Percentiles rank a stretch among this genome's conserved stretches.
phyloP scores from a whole-genome alignment of 92 coral and sea anemone genomes.

The Scolanthus callimorphus region DNA sequence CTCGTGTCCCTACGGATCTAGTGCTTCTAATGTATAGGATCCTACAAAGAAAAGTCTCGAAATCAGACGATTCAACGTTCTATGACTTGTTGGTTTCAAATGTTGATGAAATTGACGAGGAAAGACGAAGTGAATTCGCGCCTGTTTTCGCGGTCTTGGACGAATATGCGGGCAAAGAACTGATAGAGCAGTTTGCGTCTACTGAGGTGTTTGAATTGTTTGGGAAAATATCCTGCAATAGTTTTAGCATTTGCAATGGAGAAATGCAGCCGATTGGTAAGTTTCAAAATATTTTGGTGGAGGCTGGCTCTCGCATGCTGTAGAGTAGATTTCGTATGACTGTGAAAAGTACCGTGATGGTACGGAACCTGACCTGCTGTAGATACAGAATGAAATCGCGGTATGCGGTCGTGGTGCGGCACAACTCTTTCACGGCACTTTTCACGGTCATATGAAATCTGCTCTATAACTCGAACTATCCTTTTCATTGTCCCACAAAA shows the following conservation, averaged over 20 bases:
- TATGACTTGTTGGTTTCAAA: conserved; percentile 65
- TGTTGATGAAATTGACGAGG: conserved; percentile 36
- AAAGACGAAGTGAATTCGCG: conserved; percentile 64
- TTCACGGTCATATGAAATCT: too few relatives aligned
- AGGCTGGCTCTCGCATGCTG: too few relatives aligned
- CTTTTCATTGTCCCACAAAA: too few relatives aligned
- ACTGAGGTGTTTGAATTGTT: conserved; percentile 66
- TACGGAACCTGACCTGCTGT: too few relatives aligned
- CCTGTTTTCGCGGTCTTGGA: conserved; percentile 45
- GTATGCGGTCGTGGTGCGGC: too few relatives aligned
- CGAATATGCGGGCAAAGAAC: conserved; percentile 45
- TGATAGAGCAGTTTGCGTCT: conserved; percentile 14
- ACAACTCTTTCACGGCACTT: too few relatives aligned
- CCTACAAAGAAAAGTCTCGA: conserved; percentile 36
- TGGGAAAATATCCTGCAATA: conserved; percentile 86
- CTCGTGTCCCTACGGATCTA: conserved; percentile 76
- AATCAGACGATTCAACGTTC: conserved; percentile 17
- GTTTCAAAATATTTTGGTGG: too few relatives aligned
- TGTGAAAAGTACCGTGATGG: too few relatives aligned
- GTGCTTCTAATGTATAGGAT: conserved; percentile 69
- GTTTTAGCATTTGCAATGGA: conserved; percentile 88
- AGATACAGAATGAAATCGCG: too few relatives aligned
- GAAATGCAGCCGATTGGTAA: conserved; percentile 88
- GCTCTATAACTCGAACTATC: too few relatives aligned
- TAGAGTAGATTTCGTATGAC: too few relatives aligned